phyloP scores from a whole-genome alignment of 2,888 invertebrate species.

The Trileptium ribeirensis region DNA sequence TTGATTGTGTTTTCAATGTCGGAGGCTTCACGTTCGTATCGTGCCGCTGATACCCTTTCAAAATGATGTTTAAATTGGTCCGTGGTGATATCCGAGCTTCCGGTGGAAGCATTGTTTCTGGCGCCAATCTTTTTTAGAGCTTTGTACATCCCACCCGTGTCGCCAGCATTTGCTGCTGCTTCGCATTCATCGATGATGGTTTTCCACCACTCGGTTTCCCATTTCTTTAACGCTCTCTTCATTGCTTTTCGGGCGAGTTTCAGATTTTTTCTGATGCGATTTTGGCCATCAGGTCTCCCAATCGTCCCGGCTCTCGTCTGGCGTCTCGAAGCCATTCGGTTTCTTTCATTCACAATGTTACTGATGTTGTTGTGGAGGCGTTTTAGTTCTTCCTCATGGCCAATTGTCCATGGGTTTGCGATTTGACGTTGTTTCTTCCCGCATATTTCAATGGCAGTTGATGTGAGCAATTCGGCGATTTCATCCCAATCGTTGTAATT shows the following conservation, averaged over 20 bases:
- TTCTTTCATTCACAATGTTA: too few relatives aligned
- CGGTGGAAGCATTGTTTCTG: neutral
- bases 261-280: too few relatives aligned
- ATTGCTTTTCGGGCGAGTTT: too few relatives aligned
- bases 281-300: too few relatives aligned
- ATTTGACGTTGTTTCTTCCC: neutral
- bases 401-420: neutral
- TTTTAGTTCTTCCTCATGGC: neutral
- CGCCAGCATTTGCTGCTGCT: neutral
- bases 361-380: neutral
- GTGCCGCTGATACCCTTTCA: neutral
- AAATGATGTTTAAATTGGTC: neutral
- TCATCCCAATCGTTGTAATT: neutral
- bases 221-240: neutral
- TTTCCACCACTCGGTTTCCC: neutral
- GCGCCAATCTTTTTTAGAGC: neutral
- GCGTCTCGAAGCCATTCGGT: too few relatives aligned
- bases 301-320: too few relatives aligned
- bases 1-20: too few relatives aligned
- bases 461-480: neutral
- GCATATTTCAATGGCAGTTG: neutral
- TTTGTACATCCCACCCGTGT: neutral
- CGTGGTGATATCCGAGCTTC: neutral
- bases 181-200: neutral
- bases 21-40: too few relatives aligned